Evolutionary conservation across 2,888 invertebrate genomes (phyloP).

Genomic region (Melanostoma scalare): DNA sequence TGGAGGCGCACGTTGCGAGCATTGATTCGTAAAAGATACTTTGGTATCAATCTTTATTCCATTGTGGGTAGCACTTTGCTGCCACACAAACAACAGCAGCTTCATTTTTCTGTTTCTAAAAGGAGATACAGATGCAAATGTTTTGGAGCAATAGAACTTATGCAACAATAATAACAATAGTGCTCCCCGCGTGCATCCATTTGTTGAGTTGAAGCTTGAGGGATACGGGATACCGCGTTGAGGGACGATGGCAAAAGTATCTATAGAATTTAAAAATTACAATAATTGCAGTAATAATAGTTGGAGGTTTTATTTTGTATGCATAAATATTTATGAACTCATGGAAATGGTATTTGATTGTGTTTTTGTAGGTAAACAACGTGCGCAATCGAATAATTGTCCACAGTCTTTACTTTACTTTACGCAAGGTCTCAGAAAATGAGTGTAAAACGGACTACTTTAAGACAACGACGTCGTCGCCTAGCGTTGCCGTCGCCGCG

Average conservation of each 20-base stretch:
- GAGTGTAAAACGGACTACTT: not conserved
- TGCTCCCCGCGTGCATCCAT: conserved; percentile 28
- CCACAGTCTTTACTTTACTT: conserved; percentile 43
- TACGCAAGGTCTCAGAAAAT: conserved; percentile 22
- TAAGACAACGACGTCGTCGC: conserved; percentile 24
- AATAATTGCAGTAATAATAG: conserved; percentile 72
- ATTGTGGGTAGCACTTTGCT: conserved; percentile 70
- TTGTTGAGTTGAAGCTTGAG: conserved; percentile 1
- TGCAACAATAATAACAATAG: conserved; percentile 71
- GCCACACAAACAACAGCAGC: conserved; percentile 42
- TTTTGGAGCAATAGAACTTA: conserved; percentile 69
- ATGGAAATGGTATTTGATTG: conserved; percentile 57
- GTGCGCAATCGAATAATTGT: conserved; percentile 57
- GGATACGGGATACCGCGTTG: conserved; percentile 23
- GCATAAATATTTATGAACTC: conserved; percentile 71
- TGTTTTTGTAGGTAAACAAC: conserved; percentile 6
- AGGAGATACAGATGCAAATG: conserved; percentile 67
- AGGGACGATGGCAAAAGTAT: conserved; percentile 30
- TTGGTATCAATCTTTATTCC: conserved; percentile 63
- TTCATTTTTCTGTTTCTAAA: not conserved
- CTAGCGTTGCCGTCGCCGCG: not conserved
- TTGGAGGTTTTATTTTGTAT: conserved; percentile 33
- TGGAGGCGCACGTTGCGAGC: conserved; percentile 70
- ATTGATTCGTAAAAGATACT: conserved; percentile 69
- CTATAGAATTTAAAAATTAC: conserved; percentile 70